Conservation (phyloP, 2,797 vertebrate genomes). For the Helicolenus hilgendorfi region DNA sequence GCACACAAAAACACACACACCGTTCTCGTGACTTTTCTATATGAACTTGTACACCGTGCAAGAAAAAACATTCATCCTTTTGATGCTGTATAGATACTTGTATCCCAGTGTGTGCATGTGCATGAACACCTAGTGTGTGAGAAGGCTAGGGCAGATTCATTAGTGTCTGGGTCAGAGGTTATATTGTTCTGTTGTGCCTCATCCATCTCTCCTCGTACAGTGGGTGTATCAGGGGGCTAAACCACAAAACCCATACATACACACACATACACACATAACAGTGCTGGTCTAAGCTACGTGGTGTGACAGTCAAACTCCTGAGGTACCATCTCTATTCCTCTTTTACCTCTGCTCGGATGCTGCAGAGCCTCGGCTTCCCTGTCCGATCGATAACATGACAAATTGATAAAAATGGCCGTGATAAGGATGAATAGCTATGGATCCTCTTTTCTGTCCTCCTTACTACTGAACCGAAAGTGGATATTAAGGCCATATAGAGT, state of each 20-base stretch:
- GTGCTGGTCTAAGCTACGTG: slow-evolving; percentile 13
- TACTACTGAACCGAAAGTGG: slow-evolving; percentile 40
- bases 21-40: background rate
- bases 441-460: slow-evolving; percentile 23
- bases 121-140: background rate
- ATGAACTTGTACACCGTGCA: background rate
- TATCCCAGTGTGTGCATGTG: background rate
- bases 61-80: background rate
- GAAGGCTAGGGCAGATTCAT: slow-evolving; percentile 36
- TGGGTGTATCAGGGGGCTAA: slow-evolving; percentile 47
- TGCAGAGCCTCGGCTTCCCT: slow-evolving; percentile 20
- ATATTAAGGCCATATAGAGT: slow-evolving; percentile 35
- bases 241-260: slow-evolving; percentile 20
- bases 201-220: slow-evolving; percentile 54
- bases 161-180: slow-evolving; percentile 56
- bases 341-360: slow-evolving; percentile 26
- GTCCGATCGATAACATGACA: slow-evolving; percentile 67
- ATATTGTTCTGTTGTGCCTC: slow-evolving; percentile 62
- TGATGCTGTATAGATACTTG: background rate
- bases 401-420: slow-evolving; percentile 64
- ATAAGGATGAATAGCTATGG: slow-evolving; percentile 64
- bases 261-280: background rate
- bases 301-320: slow-evolving; percentile 59
- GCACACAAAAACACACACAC: background rate
- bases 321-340: slow-evolving; percentile 38